These are phyloP conservation scores for Lissonota sp. DNA, from an alignment of 2,888 invertebrate species.

Conservation along the genomic window DNA sequence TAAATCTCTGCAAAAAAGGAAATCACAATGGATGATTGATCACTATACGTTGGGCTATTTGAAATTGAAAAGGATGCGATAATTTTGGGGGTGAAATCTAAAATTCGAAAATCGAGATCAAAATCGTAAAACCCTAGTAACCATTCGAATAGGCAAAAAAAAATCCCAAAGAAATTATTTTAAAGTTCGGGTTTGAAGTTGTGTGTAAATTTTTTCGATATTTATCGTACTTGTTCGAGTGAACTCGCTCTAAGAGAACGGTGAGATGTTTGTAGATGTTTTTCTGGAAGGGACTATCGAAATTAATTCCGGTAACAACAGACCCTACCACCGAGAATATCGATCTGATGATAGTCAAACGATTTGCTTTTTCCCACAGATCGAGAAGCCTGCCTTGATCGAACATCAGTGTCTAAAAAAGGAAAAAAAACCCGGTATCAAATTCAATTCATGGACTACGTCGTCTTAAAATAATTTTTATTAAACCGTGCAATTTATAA, in stretches of 20 bases:
- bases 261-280: constrained; percentile 89
- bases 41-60: too few species aligned
- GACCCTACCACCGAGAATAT: constrained; percentile 90
- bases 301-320: constrained; percentile 87
- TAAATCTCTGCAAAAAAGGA: constrained; percentile 85
- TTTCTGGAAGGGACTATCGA: constrained; percentile 88
- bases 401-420: constrained; percentile 90
- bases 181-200: too few species aligned
- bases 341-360: constrained; percentile 88
- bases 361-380: constrained; percentile 88
- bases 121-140: too few species aligned
- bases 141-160: too few species aligned
- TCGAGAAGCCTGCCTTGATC: constrained; percentile 91
- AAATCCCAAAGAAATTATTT: too few species aligned
- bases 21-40: constrained; percentile 26
- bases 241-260: constrained; percentile 86
- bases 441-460: too few species aligned
- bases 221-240: constrained; percentile 86
- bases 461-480: too few species aligned
- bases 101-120: too few species aligned
- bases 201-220: too few species aligned
- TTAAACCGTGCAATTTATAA: too few species aligned
- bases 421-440: constrained; percentile 12
- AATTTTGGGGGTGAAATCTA: too few species aligned
- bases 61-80: too few species aligned